Evolutionary conservation across 2,797 vertebrate genomes (phyloP), one percentile per base, ranked within the genome.

Genomic region (Phoebastria nigripes): DNA sequence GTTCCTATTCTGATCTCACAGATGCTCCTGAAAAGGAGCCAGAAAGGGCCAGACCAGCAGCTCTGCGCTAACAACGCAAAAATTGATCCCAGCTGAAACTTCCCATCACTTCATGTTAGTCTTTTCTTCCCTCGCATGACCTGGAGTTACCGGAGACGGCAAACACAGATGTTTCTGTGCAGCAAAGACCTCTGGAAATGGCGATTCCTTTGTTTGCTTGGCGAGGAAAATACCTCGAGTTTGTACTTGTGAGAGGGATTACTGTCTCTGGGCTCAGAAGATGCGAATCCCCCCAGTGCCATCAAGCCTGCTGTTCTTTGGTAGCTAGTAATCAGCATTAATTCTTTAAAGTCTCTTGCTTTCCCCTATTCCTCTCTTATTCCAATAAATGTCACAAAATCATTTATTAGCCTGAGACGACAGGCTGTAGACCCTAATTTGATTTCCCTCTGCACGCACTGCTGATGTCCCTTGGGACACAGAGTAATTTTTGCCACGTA

Each of bases 331-430:
- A 96, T 93, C 87, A 92, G 72, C 55, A 67, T 82, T 96, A 89
- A 94, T 96, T 94, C 91, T 93, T 82, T 66, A 74, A 92, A 80
- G 77, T 55, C 82, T 79, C 87, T 69, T 41, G 24, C 70, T 82
- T 59, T 65, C 59, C 39, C 47, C 49, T 29, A 20, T 24, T 55
- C 44, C 72, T 80, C 62, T 71, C 49, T 54, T 79, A 94, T 89
- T 96, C 61, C 87, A 94, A 87, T 90, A 95, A 92, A 93, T 73
- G 91, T 79, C 94, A 95, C 84, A 94, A 79, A 90, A 89, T 88
- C 82, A 58, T 90, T 90, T 89, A 87, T 92, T 95, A 84, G 49
- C 74, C 85, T 62, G 81, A 84, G 69, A 85, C 4, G 55, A 86
- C 54, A 62, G 87, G 63, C 71, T 69, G 76, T 59, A 80, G 89